Base-by-base conservation (phyloP, 2,888 invertebrate genomes). In the Erebia palarica region DNA sequence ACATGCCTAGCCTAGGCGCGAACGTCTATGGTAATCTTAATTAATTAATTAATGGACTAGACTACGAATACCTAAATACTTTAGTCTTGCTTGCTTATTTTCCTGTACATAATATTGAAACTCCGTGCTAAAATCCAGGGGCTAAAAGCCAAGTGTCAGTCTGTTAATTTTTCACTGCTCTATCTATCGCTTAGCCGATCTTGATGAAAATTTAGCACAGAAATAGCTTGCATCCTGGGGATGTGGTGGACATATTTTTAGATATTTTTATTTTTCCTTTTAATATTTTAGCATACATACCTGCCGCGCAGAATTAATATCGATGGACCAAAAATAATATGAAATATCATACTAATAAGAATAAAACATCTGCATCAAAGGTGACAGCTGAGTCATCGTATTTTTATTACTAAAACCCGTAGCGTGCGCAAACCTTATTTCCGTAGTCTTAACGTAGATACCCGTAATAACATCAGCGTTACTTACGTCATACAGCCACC, bases 401-500 rank as follows among this genome's bases (percentile, higher is more conserved):
- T 60, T 42, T 65, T 70, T n/a, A 58, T 51, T 63, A 67, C 63
- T 18, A 51, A 58, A 65, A 5, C 55, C 53, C 58, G 64, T 58
- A 64, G 57, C 69, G 71, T 71, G 71, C 64, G 64, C 71, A 71
- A 71, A 64, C 64, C 63, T 36, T 68, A 55, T 68, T 71, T 71
- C 53, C 58, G 63, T 68, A 68, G 49, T 63, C 55, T 65, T 64
- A 44, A 63, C 66, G 55, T 57, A 64, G 57, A 16, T 68, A 51
- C 53, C 47, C 42, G 68, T 68, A 58, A 64, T 59, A 59, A 51
- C 44, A 66, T 68, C 51, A 70, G 59, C 55, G 18, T 27, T 13
- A 1, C 66, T 42, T 44, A 47, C 70, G 66, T 70, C 70, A 67
- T 61, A 16, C 10, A 27, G 1, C 10, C 21, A 47, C 47, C 47